A percentile compares a stretch with the other conserved stretches of the same genome.
phyloP scores from a whole-genome alignment of 2,797 vertebrate species.

The Brachyrhaphis roseni region DNA sequence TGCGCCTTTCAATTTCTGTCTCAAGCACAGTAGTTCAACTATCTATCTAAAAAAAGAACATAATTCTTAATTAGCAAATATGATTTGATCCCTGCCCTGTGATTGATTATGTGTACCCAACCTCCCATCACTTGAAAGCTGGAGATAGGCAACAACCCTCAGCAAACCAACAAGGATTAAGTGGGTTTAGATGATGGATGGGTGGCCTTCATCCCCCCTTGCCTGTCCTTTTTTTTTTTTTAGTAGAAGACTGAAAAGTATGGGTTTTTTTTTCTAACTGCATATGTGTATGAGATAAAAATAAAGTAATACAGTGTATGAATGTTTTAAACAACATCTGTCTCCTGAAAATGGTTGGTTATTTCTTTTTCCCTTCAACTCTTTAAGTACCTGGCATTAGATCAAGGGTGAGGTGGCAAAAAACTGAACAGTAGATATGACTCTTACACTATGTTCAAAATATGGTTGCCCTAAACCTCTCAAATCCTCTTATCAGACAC shows the following conservation, averaged over 20 bases:
- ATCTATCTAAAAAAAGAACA: background rate
- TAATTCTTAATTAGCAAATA: background rate
- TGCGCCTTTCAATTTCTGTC: background rate
- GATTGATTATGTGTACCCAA: background rate
- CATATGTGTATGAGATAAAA: background rate
- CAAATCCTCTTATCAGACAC: constrained; percentile 69
- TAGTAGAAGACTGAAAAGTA: background rate
- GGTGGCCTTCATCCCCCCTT: background rate
- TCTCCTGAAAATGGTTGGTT: background rate
- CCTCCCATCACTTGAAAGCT: background rate
- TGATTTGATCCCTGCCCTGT: background rate
- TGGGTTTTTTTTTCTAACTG: background rate
- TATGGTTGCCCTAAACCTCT: constrained; percentile 50
- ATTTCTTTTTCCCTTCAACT: background rate
- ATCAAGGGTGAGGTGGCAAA: constrained; percentile 15
- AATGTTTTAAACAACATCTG: background rate
- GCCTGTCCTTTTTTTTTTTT: background rate
- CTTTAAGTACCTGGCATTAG: background rate
- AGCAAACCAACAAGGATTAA: background rate
- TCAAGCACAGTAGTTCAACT: background rate
- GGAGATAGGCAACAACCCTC: background rate
- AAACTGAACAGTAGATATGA: constrained; percentile 36
- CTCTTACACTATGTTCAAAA: constrained; percentile 43
- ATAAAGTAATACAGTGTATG: background rate
- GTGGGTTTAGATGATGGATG: background rate